Percentiles rank a stretch among this genome's conserved stretches.
Conservation (phyloP, 2,888 invertebrate species). For the Lasioglossum marginatum region DNA sequence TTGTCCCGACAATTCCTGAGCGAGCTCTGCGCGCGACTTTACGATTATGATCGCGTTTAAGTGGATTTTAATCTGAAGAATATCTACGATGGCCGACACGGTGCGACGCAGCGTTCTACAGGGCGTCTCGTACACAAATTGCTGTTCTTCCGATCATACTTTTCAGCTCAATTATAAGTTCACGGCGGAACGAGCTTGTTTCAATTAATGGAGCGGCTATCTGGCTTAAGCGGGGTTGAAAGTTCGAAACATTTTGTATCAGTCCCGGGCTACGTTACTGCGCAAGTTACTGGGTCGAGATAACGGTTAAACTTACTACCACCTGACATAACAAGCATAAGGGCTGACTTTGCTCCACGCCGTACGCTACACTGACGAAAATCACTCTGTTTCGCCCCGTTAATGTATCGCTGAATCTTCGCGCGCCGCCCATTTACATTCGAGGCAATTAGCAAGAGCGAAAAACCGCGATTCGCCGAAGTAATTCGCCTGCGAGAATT, state of each 20-base stretch:
- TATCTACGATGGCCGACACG: neutral
- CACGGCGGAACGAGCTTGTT: constrained; percentile 22
- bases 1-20: neutral
- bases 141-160: constrained; percentile 14
- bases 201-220: constrained; percentile 35
- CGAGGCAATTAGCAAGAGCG: neutral
- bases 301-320: constrained; percentile 33
- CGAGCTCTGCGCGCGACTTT: neutral
- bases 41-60: neutral
- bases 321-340: constrained; percentile 24
- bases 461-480: neutral
- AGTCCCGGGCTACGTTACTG: constrained; percentile 19
- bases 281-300: constrained; percentile 25
- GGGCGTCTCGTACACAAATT: neutral
- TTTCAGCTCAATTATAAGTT: constrained; percentile 27
- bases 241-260: constrained; percentile 44
- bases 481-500: neutral
- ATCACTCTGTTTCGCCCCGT: constrained; percentile 19
- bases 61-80: neutral
- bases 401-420: neutral
- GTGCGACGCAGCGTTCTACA: neutral
- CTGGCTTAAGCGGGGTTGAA: constrained; percentile 1
- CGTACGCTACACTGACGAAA: constrained; percentile 23
- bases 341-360: constrained; percentile 8
- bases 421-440: constrained; percentile 11